These are phyloP conservation scores for Cephonodes hylas DNA, from an alignment of 2,888 invertebrate genomes.

Conservation along the genomic window DNA sequence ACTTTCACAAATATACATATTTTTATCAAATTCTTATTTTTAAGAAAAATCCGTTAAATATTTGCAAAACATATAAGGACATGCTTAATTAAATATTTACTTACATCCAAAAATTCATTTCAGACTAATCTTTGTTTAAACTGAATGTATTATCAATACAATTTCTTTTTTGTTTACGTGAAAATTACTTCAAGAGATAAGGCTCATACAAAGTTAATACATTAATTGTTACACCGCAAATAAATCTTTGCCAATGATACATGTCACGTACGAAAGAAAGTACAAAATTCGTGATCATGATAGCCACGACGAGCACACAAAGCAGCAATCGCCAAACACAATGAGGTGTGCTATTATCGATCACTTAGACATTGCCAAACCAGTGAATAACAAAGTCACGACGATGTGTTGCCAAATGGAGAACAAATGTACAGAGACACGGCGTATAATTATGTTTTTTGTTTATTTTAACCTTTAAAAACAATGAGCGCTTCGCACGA, in stretches of 20 bases:
- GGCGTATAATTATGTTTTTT: slow-evolving; percentile 22
- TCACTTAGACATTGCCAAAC: slow-evolving; percentile 13
- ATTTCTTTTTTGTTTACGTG: no score
- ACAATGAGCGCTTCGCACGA: slow-evolving; percentile 29
- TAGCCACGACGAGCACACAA: not conserved
- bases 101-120: no score
- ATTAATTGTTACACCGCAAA: no score
- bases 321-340: not conserved
- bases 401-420: slow-evolving; percentile 9
- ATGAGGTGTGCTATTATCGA: slow-evolving; percentile 6
- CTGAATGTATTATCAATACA: no score
- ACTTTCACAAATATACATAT: not conserved
- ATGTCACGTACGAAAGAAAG: not conserved
- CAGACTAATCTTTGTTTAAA: no score
- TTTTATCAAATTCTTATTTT: no score
- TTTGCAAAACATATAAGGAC: no score
- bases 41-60: no score
- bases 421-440: slow-evolving; percentile 7
- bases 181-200: no score
- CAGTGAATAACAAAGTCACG: slow-evolving; percentile 14
- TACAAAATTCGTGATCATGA: not conserved
- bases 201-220: no score
- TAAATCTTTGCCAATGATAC: not conserved
- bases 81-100: no score
- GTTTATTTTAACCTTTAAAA: slow-evolving; percentile 37